Evolutionary conservation across 2,113 vertebrate species (phyloP).

Genomic region (Copsychus sechellarum): DNA sequence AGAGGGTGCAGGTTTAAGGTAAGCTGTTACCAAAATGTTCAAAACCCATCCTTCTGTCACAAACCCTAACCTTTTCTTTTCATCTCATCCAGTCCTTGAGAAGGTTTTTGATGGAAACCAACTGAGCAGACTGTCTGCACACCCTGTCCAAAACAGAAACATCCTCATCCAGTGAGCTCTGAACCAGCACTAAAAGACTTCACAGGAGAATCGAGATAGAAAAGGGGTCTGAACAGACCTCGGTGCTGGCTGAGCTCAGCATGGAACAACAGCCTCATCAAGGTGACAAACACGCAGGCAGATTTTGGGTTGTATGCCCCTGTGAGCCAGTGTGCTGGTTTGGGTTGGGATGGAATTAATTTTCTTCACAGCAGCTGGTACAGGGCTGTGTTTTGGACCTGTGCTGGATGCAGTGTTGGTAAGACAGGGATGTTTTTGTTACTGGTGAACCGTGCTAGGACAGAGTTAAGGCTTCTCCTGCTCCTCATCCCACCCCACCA

Average conservation of each 20-base stretch:
- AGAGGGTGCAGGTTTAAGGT: background rate
- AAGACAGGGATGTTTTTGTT: rapidly evolving
- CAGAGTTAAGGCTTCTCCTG: background rate
- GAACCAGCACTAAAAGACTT: background rate
- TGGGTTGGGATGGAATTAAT: background rate
- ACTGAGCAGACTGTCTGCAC: background rate
- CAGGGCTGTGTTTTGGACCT: background rate
- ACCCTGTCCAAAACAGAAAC: rapidly evolving
- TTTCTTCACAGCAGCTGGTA: background rate
- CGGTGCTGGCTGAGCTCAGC: background rate
- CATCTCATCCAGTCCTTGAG: background rate
- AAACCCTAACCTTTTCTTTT: background rate
- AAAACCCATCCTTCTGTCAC: background rate
- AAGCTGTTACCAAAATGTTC: background rate
- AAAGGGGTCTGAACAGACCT: background rate
- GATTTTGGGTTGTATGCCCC: background rate
- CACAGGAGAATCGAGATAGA: background rate
- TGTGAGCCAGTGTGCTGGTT: background rate
- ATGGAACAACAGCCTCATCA: background rate
- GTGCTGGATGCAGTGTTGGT: background rate
- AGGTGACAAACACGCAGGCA: background rate
- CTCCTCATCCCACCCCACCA: background rate
- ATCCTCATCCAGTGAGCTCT: background rate
- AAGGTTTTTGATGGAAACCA: background rate
- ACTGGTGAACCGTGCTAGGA: background rate